These are phyloP conservation scores for Aix galericulata DNA, from an alignment of 2,113 vertebrate species.

Conservation along the genomic window DNA sequence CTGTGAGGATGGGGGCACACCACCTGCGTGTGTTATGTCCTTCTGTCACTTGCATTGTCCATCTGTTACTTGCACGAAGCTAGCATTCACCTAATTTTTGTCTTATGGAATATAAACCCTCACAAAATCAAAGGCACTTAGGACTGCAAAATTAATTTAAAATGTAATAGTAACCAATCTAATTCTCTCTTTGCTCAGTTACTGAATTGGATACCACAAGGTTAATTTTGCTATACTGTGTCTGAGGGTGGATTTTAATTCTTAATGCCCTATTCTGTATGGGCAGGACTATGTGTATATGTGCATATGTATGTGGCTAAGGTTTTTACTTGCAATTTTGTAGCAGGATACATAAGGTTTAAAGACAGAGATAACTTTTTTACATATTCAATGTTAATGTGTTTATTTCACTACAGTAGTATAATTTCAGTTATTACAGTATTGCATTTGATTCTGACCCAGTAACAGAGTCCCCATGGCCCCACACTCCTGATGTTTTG, in stretches of 20 bases:
- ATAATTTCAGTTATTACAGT: neutral
- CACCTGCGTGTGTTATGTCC: neutral
- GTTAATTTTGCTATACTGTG: neutral
- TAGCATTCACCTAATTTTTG: neutral
- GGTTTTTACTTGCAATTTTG: neutral
- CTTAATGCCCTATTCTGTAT: neutral
- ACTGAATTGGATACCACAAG: neutral
- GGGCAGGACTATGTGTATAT: neutral
- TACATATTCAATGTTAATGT: neutral
- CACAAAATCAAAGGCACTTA: neutral
- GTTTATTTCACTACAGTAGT: neutral
- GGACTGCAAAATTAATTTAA: neutral
- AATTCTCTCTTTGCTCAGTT: neutral
- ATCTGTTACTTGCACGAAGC: constrained; percentile 14
- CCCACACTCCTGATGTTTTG: neutral
- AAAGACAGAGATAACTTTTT: neutral
- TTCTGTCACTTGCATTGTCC: neutral
- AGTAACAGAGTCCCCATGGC: neutral
- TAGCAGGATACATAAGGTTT: neutral
- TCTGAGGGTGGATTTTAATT: neutral
- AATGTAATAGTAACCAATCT: neutral
- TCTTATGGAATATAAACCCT: neutral
- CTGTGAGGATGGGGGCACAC: neutral
- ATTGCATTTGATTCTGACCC: neutral
- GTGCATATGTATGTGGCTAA: neutral